Percentiles rank a stretch among this genome's conserved stretches.
These are phyloP conservation scores for Cotesia chilonis DNA, from an alignment of 1,140 invertebrate genomes.

Conservation along the genomic window DNA sequence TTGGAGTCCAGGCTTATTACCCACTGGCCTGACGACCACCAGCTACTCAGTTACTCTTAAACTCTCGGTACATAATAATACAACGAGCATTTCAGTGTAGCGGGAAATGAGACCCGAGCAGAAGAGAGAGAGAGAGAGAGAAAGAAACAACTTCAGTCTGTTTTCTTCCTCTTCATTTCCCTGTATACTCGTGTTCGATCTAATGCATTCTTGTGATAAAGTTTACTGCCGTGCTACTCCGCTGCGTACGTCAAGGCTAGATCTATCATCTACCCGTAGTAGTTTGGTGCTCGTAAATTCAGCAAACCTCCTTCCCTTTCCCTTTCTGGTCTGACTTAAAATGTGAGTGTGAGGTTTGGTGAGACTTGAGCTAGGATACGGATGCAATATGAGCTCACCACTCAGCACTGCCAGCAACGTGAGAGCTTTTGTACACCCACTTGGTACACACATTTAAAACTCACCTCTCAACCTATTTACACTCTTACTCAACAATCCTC, in stretches of 20 bases:
- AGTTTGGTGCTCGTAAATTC: slow-evolving; percentile 17
- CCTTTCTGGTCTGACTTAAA: not conserved
- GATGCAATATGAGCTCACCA: slow-evolving; percentile 7
- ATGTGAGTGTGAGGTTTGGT: not conserved
- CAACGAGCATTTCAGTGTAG: slow-evolving; percentile 4
- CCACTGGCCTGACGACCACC: slow-evolving; percentile 25
- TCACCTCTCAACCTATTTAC: no score
- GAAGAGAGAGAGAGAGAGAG: slow-evolving; percentile 45
- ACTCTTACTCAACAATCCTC: no score
- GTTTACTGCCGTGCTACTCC: slow-evolving; percentile 56
- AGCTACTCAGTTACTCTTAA: slow-evolving; percentile 2
- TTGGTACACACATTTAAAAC: no score
- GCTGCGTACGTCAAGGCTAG: slow-evolving; percentile 36
- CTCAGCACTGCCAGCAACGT: no score
- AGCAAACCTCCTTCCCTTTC: slow-evolving; percentile 1
- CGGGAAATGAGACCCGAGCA: not conserved
- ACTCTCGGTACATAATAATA: slow-evolving; percentile 7
- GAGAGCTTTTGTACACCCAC: no score
- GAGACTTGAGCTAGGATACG: not conserved
- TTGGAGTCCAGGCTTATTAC: slow-evolving; percentile 48
- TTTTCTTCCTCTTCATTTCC: no score
- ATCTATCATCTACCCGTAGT: slow-evolving; percentile 41
- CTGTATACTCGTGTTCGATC: slow-evolving; percentile 48
- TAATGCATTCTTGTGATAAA: slow-evolving; percentile 59
- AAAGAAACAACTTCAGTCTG: slow-evolving; percentile 33